Percentiles rank a stretch among this genome's conserved stretches.
Evolutionary conservation across 2,113 vertebrate genomes (phyloP).

Genomic region (Cheirogaleus medius): DNA sequence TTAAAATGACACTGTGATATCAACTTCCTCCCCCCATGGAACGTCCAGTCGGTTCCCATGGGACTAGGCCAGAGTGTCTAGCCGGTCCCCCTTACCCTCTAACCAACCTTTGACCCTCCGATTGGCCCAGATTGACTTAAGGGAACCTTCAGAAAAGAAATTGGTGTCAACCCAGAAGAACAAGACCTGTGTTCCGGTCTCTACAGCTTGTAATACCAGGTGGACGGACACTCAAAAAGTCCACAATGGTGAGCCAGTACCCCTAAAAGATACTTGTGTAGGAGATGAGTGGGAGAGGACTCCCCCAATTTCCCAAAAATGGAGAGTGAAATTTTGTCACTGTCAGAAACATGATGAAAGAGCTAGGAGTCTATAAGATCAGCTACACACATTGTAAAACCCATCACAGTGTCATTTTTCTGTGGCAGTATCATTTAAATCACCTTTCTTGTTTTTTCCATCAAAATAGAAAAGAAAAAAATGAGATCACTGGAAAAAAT

Average conservation of each 20-base stretch:
- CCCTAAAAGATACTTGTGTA: slow-evolving; percentile 6
- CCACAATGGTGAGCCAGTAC: background rate
- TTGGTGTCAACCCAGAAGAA: background rate
- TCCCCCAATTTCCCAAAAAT: background rate
- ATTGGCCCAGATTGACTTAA: background rate
- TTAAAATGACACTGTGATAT: slow-evolving; percentile 23
- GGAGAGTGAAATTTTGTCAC: background rate
- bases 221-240: background rate
- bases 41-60: background rate
- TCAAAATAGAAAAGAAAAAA: slow-evolving; percentile 14
- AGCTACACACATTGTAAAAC: background rate
- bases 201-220: background rate
- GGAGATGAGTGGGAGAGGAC: background rate
- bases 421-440: background rate
- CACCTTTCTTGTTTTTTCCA: background rate
- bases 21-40: background rate
- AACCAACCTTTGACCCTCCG: background rate
- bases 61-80: background rate
- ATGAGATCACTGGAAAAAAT: background rate
- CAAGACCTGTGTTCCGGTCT: background rate
- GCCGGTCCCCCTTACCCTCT: too few relatives aligned
- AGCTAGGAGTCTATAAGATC: slow-evolving; percentile 21
- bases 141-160: background rate
- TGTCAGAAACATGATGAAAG: background rate
- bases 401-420: slow-evolving; percentile 26